Conservation (phyloP, 1,140 invertebrate species). For the Gyrodactylus bullatarudis region DNA sequence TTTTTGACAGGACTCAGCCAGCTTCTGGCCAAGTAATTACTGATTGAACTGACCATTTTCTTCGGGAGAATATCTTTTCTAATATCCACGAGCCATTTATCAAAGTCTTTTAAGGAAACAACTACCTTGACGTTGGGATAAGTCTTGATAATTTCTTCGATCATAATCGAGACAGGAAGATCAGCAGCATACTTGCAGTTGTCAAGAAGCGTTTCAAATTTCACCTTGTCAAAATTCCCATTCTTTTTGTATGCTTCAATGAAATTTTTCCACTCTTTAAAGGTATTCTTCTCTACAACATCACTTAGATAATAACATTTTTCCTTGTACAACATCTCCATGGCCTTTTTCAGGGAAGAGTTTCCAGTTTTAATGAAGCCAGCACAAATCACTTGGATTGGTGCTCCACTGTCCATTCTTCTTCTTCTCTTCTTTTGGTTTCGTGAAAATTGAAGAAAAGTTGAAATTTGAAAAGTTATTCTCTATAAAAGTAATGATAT, state of each 20-base stretch:
- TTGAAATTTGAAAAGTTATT: too few species aligned
- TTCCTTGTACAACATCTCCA: background rate
- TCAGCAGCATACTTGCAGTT: background rate
- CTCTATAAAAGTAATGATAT: too few species aligned
- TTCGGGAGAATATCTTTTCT: background rate
- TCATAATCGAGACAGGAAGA: background rate
- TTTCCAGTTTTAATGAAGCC: background rate
- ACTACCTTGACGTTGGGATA: conserved; percentile 1
- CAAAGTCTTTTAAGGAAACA: background rate
- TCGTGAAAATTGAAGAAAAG: too few species aligned
- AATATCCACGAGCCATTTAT: background rate
- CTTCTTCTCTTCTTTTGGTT: too few species aligned
- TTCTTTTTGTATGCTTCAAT: background rate
- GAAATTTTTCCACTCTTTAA: background rate
- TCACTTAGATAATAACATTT: conserved; percentile 2
- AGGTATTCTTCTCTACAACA: background rate
- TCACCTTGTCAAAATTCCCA: background rate
- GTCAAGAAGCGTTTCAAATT: background rate
- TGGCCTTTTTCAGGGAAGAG: background rate
- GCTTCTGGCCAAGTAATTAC: too few species aligned
- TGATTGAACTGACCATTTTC: too few species aligned
- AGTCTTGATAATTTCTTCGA: background rate
- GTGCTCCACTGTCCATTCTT: background rate
- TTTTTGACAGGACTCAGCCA: background rate
- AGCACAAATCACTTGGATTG: background rate